Percentiles rank a stretch among this genome's conserved stretches.
phyloP scores from a whole-genome alignment of 2,113 vertebrate species.

The Hippocampus zosterae region DNA sequence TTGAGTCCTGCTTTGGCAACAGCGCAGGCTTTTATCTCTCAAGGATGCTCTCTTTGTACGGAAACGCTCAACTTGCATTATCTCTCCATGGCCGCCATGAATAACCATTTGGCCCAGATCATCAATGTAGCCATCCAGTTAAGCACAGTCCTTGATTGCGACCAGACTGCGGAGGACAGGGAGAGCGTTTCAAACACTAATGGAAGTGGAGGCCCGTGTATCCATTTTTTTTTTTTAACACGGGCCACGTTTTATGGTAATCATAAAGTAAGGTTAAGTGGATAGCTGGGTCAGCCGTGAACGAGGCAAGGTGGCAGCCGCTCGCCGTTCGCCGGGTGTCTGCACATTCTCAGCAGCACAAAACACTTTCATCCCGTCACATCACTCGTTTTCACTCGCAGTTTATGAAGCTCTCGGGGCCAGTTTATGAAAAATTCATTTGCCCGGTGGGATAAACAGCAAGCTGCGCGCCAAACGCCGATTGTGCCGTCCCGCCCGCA shows the following conservation, averaged over 20 bases:
- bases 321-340: slow-evolving; percentile 69
- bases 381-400: slow-evolving; percentile 41
- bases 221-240: slow-evolving; percentile 73
- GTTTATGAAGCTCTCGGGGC: slow-evolving; percentile 79
- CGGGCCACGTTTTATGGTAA: slow-evolving; percentile 82
- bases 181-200: slow-evolving; percentile 73
- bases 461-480: slow-evolving; percentile 63
- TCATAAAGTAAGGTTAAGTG: slow-evolving; percentile 80
- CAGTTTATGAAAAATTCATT: slow-evolving; percentile 87
- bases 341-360: slow-evolving; percentile 66
- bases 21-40: slow-evolving; percentile 16
- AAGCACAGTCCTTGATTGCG: slow-evolving; percentile 56
- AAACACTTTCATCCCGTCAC: slow-evolving; percentile 45
- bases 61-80: slow-evolving; percentile 25
- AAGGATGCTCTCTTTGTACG: slow-evolving; percentile 19
- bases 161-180: slow-evolving; percentile 43
- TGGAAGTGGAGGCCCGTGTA: slow-evolving; percentile 78
- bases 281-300: slow-evolving; percentile 64
- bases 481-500: background rate
- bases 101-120: slow-evolving; percentile 45
- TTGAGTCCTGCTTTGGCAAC: background rate
- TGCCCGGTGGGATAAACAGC: slow-evolving; percentile 72
- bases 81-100: slow-evolving; percentile 29
- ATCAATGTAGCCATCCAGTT: slow-evolving; percentile 38
- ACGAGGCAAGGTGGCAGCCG: slow-evolving; percentile 58